phyloP scores from a whole-genome alignment of 2,113 vertebrate genomes.

The Murina feae region DNA sequence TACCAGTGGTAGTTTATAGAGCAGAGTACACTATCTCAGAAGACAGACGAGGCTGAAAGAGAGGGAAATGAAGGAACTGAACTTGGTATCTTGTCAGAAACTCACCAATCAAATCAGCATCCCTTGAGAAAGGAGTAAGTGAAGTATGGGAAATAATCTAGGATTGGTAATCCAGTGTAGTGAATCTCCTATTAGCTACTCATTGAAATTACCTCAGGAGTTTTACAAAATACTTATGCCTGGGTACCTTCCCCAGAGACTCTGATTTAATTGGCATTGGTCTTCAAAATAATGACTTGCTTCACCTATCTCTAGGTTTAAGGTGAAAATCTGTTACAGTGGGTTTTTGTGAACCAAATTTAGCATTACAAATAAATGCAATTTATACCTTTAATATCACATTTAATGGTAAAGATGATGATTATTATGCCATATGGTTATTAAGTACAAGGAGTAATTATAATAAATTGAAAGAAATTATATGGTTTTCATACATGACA shows the following conservation, averaged over 20 bases:
- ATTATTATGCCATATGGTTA: neutral
- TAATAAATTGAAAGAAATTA: neutral
- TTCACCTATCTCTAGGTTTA: neutral
- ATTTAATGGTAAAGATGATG: neutral
- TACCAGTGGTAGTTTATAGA: no score
- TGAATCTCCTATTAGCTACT: neutral
- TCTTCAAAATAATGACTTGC: neutral
- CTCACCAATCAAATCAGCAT: neutral
- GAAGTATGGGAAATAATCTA: neutral
- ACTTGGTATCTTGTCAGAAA: neutral
- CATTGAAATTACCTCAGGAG: neutral
- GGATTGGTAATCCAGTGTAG: rapidly evolving
- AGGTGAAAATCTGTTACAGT: neutral
- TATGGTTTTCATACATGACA: neutral
- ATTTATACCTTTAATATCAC: neutral
- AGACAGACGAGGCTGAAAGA: neutral
- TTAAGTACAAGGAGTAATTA: neutral
- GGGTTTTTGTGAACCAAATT: neutral
- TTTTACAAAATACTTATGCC: neutral
- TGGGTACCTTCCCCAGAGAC: neutral
- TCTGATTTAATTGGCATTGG: neutral
- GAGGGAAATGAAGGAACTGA: neutral
- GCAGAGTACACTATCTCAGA: neutral
- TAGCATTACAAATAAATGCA: neutral
- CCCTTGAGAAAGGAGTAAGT: neutral